phyloP scores from a whole-genome alignment of 1,140 invertebrate species.

The Aplysia californica region DNA sequence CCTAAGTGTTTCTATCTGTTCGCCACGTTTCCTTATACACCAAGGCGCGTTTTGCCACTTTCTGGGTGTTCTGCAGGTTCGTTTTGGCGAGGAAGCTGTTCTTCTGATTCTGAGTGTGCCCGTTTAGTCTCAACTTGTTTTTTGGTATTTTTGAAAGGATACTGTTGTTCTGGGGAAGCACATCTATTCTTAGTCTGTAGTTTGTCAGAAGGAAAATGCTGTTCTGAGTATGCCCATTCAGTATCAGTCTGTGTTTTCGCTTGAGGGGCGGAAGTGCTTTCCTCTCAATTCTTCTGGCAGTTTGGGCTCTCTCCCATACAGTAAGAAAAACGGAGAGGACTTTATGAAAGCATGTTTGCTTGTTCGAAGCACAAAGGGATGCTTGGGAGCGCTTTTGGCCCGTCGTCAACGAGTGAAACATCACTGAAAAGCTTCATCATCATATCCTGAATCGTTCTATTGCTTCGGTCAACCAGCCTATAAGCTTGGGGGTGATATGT shows the following conservation, averaged over 20 bases:
- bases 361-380: not conserved
- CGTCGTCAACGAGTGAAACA: not conserved
- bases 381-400: constrained; percentile 2
- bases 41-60: not conserved
- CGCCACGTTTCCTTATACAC: not conserved
- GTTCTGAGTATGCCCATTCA: not conserved
- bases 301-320: constrained; percentile 10
- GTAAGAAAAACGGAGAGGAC: not conserved
- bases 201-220: not conserved
- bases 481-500: constrained; percentile 3
- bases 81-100: not conserved
- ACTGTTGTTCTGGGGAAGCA: not conserved
- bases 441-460: constrained; percentile 7
- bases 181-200: not conserved
- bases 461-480: constrained; percentile 1
- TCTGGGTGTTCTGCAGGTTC: not conserved
- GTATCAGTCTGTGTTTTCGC: not conserved
- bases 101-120: too few species aligned
- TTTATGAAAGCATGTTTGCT: constrained; percentile 2
- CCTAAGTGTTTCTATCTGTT: not conserved
- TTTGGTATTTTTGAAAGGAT: not conserved
- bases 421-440: not conserved
- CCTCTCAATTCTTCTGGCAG: not conserved
- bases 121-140: too few species aligned
- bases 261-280: not conserved